phyloP scores from a whole-genome alignment of 2,797 vertebrate genomes.

The Pipistrellus nathusii region DNA sequence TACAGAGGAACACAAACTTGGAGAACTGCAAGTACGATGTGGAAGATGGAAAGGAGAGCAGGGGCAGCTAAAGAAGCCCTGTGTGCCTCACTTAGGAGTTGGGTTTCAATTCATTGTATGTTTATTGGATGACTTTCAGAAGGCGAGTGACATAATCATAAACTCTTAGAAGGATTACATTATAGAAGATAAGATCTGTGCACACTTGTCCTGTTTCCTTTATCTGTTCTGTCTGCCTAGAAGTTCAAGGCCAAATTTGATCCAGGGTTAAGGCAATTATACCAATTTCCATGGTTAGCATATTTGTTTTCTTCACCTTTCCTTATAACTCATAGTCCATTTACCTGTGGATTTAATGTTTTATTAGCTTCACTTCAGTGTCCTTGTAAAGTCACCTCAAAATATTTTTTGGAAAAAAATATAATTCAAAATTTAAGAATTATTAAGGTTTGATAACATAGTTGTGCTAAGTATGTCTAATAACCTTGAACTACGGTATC shows the following conservation, averaged over 20 bases:
- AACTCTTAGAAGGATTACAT: background rate
- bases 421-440: slow-evolving; percentile 26
- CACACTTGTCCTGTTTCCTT: background rate
- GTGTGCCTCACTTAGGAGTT: background rate
- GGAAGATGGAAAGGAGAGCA: background rate
- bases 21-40: background rate
- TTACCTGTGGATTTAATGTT: background rate
- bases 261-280: background rate
- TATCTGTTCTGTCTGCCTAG: background rate
- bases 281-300: background rate
- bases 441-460: slow-evolving; percentile 16
- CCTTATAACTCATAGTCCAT: background rate
- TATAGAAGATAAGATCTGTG: background rate
- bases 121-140: background rate
- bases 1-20: background rate
- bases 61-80: background rate
- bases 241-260: background rate
- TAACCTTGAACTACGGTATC: slow-evolving; percentile 66
- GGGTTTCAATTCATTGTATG: background rate
- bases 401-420: background rate
- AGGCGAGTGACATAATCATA: background rate
- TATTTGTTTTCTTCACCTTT: slow-evolving; percentile 32
- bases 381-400: slow-evolving; percentile 4
- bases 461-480: slow-evolving; percentile 50
- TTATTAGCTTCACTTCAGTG: slow-evolving; percentile 14